These are phyloP conservation scores for Rhinolophus sinicus DNA, from an alignment of 2,113 vertebrate genomes.

Conservation along the genomic window DNA sequence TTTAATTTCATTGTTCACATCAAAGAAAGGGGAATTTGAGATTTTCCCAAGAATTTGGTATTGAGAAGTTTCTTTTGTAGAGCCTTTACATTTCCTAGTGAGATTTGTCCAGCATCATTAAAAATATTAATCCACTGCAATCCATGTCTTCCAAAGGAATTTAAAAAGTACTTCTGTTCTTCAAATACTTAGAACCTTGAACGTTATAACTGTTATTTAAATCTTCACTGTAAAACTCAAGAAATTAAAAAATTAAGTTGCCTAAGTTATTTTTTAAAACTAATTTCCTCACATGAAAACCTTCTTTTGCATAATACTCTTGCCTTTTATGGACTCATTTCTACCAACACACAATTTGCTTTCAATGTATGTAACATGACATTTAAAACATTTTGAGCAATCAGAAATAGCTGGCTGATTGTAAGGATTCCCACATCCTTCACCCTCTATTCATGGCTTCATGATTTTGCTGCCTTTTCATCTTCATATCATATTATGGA, in stretches of 20 bases:
- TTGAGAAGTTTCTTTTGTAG: background rate
- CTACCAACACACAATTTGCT: slow-evolving; percentile 4
- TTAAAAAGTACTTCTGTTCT: slow-evolving; percentile 70
- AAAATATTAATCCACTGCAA: slow-evolving; percentile 60
- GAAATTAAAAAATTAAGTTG: slow-evolving; percentile 68
- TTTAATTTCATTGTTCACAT: background rate
- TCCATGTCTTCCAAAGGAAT: slow-evolving; percentile 64
- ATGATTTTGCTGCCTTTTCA: background rate
- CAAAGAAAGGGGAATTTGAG: slow-evolving; percentile 41
- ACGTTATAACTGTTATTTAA: slow-evolving; percentile 62
- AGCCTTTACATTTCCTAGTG: slow-evolving; percentile 44
- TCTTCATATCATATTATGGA: background rate
- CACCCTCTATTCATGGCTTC: background rate
- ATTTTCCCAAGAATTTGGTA: slow-evolving; percentile 14
- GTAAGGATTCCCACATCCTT: background rate
- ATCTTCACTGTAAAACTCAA: slow-evolving; percentile 57
- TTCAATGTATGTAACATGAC: background rate
- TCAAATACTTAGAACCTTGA: slow-evolving; percentile 50
- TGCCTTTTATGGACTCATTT: slow-evolving; percentile 44
- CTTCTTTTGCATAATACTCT: slow-evolving; percentile 28
- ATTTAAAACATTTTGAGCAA: background rate
- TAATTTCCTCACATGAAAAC: slow-evolving; percentile 30
- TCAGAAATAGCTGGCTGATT: slow-evolving; percentile 21
- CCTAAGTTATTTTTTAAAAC: slow-evolving; percentile 55
- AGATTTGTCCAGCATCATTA: slow-evolving; percentile 61